Conservation (phyloP, 35 echinoderm and acorn worm genomes). For the Holothuria glaberrima region DNA sequence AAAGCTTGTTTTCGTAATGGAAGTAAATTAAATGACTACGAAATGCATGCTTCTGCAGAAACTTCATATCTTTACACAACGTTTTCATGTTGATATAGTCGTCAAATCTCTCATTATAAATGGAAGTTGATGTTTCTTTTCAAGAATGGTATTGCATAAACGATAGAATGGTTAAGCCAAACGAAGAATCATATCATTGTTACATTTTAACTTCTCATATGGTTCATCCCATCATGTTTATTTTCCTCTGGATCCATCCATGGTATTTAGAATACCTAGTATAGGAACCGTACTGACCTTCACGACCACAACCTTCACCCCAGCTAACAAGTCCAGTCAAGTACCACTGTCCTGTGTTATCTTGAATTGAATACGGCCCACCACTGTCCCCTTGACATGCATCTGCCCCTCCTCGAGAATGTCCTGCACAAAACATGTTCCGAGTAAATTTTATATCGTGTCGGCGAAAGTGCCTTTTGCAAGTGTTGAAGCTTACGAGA, state of each 20-base stretch:
- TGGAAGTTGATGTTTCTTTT: too few relatives aligned
- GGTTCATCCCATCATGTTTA: background rate
- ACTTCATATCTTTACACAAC: too few relatives aligned
- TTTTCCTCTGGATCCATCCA: conserved; percentile 51
- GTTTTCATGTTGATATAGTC: too few relatives aligned
- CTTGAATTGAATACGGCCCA: conserved; percentile 69
- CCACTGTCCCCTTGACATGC: conserved; percentile 91
- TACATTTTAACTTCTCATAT: too few relatives aligned
- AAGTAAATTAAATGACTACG: too few relatives aligned
- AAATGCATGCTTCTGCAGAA: too few relatives aligned
- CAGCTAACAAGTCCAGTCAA: conserved; percentile 87
- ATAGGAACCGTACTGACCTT: conserved; percentile 69
- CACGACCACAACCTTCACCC: conserved; percentile 81
- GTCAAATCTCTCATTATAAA: too few relatives aligned
- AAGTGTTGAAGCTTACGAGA: conserved; percentile 39
- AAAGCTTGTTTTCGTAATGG: too few relatives aligned
- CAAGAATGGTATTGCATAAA: too few relatives aligned
- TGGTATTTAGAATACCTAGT: conserved; percentile 64
- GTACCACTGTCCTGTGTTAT: conserved; percentile 72
- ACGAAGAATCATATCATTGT: too few relatives aligned
- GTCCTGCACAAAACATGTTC: too few relatives aligned
- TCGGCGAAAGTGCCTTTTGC: conserved; percentile 22
- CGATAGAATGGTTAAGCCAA: too few relatives aligned
- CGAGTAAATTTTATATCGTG: conserved; percentile 54
- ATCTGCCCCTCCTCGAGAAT: conserved; percentile 36